Base-by-base conservation (phyloP, 2,888 invertebrate genomes). In the Xestia rhomboidea region DNA sequence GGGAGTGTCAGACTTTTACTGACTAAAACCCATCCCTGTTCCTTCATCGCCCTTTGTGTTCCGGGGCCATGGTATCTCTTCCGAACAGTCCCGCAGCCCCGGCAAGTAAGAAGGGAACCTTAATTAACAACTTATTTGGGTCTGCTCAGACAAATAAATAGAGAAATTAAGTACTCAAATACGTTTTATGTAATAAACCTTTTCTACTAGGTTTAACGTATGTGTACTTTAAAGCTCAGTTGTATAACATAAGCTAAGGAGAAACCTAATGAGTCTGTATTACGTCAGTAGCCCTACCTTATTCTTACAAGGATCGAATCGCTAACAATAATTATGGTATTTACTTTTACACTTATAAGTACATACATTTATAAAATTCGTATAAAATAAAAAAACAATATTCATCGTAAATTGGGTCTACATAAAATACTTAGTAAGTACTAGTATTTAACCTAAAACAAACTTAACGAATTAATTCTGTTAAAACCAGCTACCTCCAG, bases 361-460 rank as follows among this genome's bases (percentile, higher is more conserved):
- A n/a, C n/a, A 8, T 15, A 27, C 54, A 5, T 2, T 1, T 24
- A 41, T 57, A 6, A 15, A 57, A 27, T 57, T 72, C 27, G 2
- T 46, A 46, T 30, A 38, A 7, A 46, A 74, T 34, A 34, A 13
- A 34, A 13, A 8, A 49, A 66, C 13, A n/a, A 30, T 30, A 57
- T 41, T 64, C 21, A 41, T 46, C 24, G 34, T 34, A n/a, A 77
- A 54, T 75, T 5, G 13, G 13, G 18, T n/a, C n/a, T n/a, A 8
- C 34, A 44, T 44, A 54, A 78, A 72, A 51, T 38, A 44, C 27
- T 41, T 49, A 41, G 5, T 34, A n/a, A 46, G 1, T 49, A 49
- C 41, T 63, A 44, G 24, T 63, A 77, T 63, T 79, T 57, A 63
- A n/a, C 24, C n/a, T 41, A 34, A 77, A 79, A 66, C 72, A 60